Conservation (phyloP, 2,113 vertebrate species). For the Mastomys natalensis region DNA sequence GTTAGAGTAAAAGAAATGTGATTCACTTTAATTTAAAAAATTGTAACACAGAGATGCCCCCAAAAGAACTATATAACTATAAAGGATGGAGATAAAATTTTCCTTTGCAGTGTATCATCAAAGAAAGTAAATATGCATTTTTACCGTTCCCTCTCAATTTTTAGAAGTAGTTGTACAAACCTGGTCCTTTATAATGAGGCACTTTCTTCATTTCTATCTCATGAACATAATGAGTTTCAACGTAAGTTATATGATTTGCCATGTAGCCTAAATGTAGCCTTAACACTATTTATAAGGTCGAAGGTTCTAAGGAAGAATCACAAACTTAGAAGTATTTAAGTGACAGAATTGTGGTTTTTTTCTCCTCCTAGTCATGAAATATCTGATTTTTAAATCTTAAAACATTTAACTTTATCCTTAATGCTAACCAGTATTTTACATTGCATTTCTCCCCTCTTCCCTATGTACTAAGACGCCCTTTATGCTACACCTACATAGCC, state of each 20-base stretch:
- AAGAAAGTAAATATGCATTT: not conserved
- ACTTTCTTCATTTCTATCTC: constrained; percentile 2
- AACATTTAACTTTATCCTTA: not conserved
- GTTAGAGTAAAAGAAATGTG: constrained; percentile 40
- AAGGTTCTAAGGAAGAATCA: constrained; percentile 21
- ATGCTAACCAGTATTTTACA: not conserved
- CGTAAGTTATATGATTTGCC: not conserved
- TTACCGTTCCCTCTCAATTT: not conserved
- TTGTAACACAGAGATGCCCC: constrained; percentile 27
- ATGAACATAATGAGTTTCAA: constrained; percentile 22
- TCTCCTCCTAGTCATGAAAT: not conserved
- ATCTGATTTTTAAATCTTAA: not conserved
- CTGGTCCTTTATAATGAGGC: constrained; percentile 18
- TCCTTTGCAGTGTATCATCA: constrained; percentile 29
- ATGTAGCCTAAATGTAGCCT: not conserved
- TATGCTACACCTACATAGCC: not conserved
- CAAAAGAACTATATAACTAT: constrained; percentile 7
- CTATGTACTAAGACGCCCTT: constrained; percentile 3
- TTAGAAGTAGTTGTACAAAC: not conserved
- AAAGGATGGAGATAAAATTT: not conserved
- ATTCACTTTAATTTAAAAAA: constrained; percentile 50
- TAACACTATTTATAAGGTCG: not conserved
- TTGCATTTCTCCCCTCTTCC: not conserved
- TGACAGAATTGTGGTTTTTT: not conserved
- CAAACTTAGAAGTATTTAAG: not conserved